Base-by-base conservation (phyloP, 2,113 vertebrate species). In the Bubalus kerabau region DNA sequence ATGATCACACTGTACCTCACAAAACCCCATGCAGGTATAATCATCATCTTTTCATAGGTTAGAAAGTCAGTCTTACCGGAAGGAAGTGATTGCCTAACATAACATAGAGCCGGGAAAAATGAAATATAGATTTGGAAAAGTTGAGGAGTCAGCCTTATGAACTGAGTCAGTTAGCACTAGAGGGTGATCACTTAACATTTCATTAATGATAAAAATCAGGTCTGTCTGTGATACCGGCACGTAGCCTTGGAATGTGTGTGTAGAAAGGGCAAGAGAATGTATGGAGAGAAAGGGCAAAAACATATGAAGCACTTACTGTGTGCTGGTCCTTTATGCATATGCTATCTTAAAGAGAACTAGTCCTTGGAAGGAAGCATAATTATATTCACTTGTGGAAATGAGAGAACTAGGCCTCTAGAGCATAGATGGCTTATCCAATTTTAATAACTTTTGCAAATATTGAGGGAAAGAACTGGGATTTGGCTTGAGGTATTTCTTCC, bases 201-300 rank as follows among this genome's bases (percentile, higher is more conserved):
- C 3, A 32, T 9, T 87, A 28, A 78, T 59, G 62, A n/a, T 15
- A 78, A 76, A 14, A 36, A n/a, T 67, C 71, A 9, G 1, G 32
- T 71, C 67, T 76, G 6, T 36, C 57, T 88, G 36, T 46, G 52
- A 57, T 5, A 32, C 50, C 0, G 0, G 13, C 40, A 80, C 50
- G 17, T 50, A 80, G 23, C 16, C n/a, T 13, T 12, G 5, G 12
- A 36, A 21, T 14, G 12, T 6, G 2, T 32, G 6, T 28, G 23
- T 24, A 64, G 43, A 80, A 52, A 59, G 23, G 21, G 12, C 14
- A 15, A 62, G 26, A 17, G 23, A 6, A 5, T 52, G 0, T 43
- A 12, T 21, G 50, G 46, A 43, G 7, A 26, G 12, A 1, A 6
- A 32, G 1, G 11, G 15, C 3, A 2, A 26, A 26, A 14, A 32